Base-by-base conservation (phyloP, 2,797 vertebrate genomes). In the Falco concolor region DNA sequence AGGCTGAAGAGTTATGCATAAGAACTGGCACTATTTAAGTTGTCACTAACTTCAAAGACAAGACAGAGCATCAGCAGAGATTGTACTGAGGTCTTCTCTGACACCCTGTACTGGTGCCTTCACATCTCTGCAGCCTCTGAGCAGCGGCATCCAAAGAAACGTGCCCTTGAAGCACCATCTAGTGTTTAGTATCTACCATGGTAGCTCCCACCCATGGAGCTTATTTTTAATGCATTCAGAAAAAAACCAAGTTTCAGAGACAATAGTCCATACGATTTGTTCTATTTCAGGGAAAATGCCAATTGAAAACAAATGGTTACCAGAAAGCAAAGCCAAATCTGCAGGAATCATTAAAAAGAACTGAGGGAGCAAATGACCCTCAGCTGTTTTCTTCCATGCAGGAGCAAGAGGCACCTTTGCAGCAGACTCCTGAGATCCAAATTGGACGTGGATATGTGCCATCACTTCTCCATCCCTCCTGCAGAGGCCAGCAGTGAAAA, bases 151-250 rank as follows among this genome's bases (percentile, higher is more conserved):
- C 9, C 15, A 16, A 56, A 20, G 38, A 89, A 65, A 3, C 5
- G 28, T 60, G 76, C 61, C 87, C 68, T 65, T 40, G 59, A 87
- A 90, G 90, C 89, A 89, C 92, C 93, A 84, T 11, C 89, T 95
- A 77, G 93, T 44, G 94, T 86, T 87, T 61, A 79, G 15, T n/a
- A n/a, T 34, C 54, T 50, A 64, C n/a, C 81, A 67, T n/a, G 22
- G 53, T 52, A 63, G 28, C 59, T 80, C 19, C 54, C 14, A 49
- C 12, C 40, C 72, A 47, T 60, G 20, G 23, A 60, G 27, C 52
- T 72, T 52, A 34, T 6, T 68, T 85, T 77, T 84, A 74, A 45
- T 4, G 34, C 56, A 32, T 19, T 59, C 59, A 83, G 36, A 63
- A 87, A 84, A 38, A 38, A 95, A 60, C 1, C 30, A 90, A 90